These are phyloP conservation scores for Echinops telfairi DNA, from an alignment of 2,113 vertebrate genomes.

Conservation along the genomic window DNA sequence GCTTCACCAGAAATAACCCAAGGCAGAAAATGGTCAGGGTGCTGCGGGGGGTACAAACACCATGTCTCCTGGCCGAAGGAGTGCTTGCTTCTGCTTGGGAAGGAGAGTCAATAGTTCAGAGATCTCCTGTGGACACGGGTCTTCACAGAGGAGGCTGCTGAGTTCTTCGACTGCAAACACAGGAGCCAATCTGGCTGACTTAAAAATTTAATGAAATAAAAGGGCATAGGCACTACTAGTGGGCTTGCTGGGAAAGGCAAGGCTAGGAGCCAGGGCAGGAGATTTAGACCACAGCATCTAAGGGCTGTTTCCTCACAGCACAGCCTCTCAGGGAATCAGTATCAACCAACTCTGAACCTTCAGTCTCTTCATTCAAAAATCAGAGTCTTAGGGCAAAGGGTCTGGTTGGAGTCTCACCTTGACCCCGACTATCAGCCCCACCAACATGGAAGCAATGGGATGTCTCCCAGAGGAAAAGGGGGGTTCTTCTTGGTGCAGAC, in stretches of 20 bases:
- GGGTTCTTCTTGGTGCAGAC: not conserved
- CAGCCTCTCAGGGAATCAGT: not conserved
- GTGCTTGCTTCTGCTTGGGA: not conserved
- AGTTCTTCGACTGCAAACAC: not conserved
- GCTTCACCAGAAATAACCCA: not conserved
- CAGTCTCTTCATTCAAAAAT: not conserved
- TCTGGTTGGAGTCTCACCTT: not conserved
- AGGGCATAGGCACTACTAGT: not conserved
- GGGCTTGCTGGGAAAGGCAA: not conserved
- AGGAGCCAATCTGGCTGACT: not conserved
- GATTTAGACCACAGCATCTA: not conserved
- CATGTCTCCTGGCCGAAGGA: not conserved
- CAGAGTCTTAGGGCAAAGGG: not conserved
- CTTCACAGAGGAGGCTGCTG: not conserved
- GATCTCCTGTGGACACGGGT: not conserved
- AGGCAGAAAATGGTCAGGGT: not conserved
- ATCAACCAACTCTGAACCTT: not conserved
- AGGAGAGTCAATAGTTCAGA: not conserved
- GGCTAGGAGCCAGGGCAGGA: not conserved
- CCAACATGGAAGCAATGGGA: accelerated
- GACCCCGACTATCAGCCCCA: not conserved
- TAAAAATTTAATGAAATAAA: constrained; percentile 1
- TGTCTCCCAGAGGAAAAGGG: not conserved
- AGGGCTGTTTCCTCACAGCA: not conserved
- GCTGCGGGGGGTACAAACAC: not conserved